phyloP scores from a whole-genome alignment of 2,113 vertebrate species.

The Seriola quinqueradiata region DNA sequence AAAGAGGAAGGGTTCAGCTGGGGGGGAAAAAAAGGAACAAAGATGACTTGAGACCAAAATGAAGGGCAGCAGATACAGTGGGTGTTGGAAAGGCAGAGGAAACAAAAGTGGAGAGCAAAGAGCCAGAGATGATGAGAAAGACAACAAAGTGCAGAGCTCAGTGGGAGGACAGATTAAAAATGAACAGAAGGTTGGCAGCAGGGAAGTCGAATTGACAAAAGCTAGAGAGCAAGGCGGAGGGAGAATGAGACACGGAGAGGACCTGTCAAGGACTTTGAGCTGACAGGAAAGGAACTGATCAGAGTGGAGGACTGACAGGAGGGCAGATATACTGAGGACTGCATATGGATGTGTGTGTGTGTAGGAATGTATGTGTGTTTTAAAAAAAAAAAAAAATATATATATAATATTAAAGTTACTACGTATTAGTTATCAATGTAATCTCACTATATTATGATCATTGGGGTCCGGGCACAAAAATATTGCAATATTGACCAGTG shows the following conservation, averaged over 20 bases:
- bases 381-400: no score
- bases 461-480: no score
- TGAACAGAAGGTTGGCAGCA: conserved; percentile 41
- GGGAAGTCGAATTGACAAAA: conserved; percentile 49
- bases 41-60: conserved; percentile 5
- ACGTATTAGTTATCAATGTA: no score
- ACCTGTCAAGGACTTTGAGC: conserved; percentile 35
- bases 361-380: not conserved
- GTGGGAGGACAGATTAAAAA: conserved; percentile 38
- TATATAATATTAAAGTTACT: no score
- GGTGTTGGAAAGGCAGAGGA: conserved; percentile 7
- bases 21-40: not conserved
- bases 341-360: not conserved
- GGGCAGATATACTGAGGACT: not conserved
- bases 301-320: not conserved
- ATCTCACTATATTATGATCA: no score
- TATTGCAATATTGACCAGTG: no score
- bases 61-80: conserved; percentile 10
- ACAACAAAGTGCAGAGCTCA: conserved; percentile 28
- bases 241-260: conserved; percentile 33
- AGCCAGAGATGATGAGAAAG: conserved; percentile 28
- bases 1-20: not conserved
- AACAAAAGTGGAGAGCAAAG: conserved; percentile 43
- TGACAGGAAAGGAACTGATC: conserved; percentile 14
- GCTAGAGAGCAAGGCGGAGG: conserved; percentile 28